Evolutionary conservation across 64 coral and sea anemone species (phyloP).

Genomic region (Trachythela sp.): DNA sequence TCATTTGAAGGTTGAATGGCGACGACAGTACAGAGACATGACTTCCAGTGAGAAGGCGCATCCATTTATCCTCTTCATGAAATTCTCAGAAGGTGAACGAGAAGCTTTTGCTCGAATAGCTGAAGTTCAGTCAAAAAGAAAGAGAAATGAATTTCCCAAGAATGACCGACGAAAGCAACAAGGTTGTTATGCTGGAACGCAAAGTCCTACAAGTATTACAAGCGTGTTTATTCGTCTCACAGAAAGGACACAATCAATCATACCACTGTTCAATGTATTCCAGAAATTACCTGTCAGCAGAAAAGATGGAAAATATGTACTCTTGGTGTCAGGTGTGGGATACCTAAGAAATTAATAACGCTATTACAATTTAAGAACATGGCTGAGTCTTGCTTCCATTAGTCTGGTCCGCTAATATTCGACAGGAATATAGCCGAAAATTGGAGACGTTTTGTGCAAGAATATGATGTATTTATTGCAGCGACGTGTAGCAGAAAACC

Average conservation of each 20-base stretch:
- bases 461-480: too few relatives aligned
- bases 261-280: not conserved
- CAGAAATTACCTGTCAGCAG: not conserved
- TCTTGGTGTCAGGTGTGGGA: too few relatives aligned
- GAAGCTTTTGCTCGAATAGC: conserved; percentile 64
- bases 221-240: not conserved
- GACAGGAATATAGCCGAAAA: too few relatives aligned
- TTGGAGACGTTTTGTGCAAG: too few relatives aligned
- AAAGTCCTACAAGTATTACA: not conserved
- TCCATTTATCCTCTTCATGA: conserved; percentile 66
- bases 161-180: not conserved
- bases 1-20: conserved; percentile 64
- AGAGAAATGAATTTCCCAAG: not conserved
- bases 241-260: not conserved
- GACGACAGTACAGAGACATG: conserved; percentile 33
- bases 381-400: too few relatives aligned
- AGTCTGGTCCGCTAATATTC: too few relatives aligned
- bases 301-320: not conserved
- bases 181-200: not conserved
- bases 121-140: conserved; percentile 38
- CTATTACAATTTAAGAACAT: too few relatives aligned
- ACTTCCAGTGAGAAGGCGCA: conserved; percentile 31
- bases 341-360: too few relatives aligned
- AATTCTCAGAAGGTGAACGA: conserved; percentile 55
- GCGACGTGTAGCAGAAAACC: too few relatives aligned